phyloP scores from a whole-genome alignment of 2,888 invertebrate genomes.

The Cheilosia impressa region DNA sequence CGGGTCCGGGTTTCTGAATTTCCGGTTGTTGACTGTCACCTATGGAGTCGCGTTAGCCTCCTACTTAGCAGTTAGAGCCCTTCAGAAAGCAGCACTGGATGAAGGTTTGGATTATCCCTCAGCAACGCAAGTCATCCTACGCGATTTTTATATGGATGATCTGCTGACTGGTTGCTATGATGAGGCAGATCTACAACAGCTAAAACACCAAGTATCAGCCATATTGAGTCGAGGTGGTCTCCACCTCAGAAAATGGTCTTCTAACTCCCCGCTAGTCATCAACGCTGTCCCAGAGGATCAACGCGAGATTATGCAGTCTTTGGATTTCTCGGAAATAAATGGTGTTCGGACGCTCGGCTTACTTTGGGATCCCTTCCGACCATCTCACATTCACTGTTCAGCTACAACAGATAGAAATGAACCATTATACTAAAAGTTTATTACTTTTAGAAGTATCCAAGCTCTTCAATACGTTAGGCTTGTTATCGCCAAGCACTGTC shows the following conservation, averaged over 20 bases:
- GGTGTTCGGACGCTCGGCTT: constrained; percentile 25
- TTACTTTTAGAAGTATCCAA: constrained; percentile 26
- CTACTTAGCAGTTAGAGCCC: constrained; percentile 3
- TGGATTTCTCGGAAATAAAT: constrained; percentile 21
- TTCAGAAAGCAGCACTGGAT: constrained; percentile 42
- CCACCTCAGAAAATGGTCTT: constrained; percentile 29
- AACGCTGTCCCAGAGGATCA: constrained; percentile 24
- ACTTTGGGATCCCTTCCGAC: constrained; percentile 18
- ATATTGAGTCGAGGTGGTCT: constrained; percentile 16
- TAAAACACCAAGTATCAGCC: constrained; percentile 1
- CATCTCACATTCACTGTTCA: too few relatives aligned
- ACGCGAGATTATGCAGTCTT: constrained; percentile 11
- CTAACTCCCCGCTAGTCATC: constrained; percentile 28
- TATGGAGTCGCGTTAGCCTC: not conserved
- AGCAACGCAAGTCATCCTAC: constrained; percentile 11
- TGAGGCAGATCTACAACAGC: constrained; percentile 16
- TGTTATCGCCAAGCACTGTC: constrained; percentile 9
- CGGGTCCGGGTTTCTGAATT: not conserved
- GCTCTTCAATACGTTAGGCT: constrained; percentile 29
- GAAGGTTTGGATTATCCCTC: not conserved
- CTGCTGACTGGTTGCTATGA: constrained; percentile 36
- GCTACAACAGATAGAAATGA: not conserved
- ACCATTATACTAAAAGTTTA: constrained; percentile 9
- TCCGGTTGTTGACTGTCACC: not conserved
- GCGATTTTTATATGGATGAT: not conserved